Evolutionary conservation across 2,888 invertebrate species (phyloP).

Genomic region (Macrosiphum euphorbiae): DNA sequence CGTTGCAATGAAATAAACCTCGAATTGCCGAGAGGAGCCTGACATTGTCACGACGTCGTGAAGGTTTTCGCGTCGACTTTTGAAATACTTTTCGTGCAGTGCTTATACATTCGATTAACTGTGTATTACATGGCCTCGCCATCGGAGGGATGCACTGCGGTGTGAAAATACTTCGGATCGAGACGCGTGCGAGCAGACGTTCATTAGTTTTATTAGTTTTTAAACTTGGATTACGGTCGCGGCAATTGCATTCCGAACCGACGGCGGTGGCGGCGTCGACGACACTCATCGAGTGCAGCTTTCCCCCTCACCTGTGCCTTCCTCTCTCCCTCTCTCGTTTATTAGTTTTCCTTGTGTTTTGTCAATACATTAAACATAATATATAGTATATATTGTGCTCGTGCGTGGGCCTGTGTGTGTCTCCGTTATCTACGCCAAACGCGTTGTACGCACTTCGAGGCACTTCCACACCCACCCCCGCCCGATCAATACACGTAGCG

Average conservation of each 20-base stretch:
- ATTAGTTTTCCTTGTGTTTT: not conserved
- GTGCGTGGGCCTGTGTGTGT: not conserved
- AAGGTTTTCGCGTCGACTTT: not conserved
- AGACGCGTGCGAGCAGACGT: not conserved
- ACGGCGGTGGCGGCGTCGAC: not conserved
- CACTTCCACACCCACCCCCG: not conserved
- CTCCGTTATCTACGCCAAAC: slow-evolving; percentile 47
- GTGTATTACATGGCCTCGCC: not conserved
- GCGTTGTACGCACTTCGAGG: not conserved
- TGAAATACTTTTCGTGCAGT: not conserved
- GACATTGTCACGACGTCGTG: not conserved
- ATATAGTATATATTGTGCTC: not conserved
- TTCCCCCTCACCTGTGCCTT: not conserved
- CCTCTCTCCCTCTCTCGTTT: not conserved
- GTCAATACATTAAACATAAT: not conserved
- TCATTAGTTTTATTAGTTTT: slow-evolving; percentile 43
- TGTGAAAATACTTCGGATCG: not conserved
- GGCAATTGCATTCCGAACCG: slow-evolving; percentile 18
- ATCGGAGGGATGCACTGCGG: not conserved
- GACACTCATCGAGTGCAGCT: not conserved
- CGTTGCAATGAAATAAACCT: not conserved
- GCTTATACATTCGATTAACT: not conserved
- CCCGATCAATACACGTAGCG: not conserved
- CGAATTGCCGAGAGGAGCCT: not conserved
- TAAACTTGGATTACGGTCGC: slow-evolving; percentile 14